phyloP scores from a whole-genome alignment of 2,888 invertebrate genomes.

The Frankliniella fusca region DNA sequence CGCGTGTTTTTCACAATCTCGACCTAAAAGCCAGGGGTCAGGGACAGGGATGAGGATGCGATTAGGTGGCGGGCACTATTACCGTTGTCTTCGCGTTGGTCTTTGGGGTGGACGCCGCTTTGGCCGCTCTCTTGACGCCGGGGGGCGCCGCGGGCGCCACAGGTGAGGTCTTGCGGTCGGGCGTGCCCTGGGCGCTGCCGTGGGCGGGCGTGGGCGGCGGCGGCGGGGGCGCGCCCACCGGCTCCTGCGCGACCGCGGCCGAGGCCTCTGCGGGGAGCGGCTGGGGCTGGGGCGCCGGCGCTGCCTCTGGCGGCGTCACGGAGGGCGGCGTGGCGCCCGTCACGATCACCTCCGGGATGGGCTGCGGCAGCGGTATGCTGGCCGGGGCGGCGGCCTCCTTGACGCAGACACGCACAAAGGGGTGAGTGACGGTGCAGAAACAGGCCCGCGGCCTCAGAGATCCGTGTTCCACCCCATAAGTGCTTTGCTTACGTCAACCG shows the following conservation, averaged over 20 bases:
- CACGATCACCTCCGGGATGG: background rate
- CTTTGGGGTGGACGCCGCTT: background rate
- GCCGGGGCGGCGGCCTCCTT: background rate
- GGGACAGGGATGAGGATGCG: too few species aligned
- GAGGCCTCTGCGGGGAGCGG: background rate
- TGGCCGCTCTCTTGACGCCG: background rate
- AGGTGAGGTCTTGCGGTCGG: background rate
- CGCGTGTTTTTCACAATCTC: too few species aligned
- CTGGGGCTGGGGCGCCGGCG: background rate
- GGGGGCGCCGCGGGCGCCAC: background rate
- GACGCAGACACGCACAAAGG: too few species aligned
- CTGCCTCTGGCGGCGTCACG: background rate
- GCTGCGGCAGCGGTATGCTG: background rate
- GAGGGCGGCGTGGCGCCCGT: background rate
- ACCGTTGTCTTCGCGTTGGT: background rate
- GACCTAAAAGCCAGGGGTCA: too few species aligned
- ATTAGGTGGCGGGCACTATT: too few species aligned
- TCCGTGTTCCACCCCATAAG: background rate
- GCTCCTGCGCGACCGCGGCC: background rate
- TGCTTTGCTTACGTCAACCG: background rate
- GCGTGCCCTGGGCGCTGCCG: background rate
- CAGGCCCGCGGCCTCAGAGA: too few species aligned
- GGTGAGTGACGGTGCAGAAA: too few species aligned
- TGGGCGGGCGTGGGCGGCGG: background rate
- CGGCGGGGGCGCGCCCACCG: background rate